Base-by-base conservation (phyloP, 2,113 vertebrate species). In the Alaudala cheleensis region DNA sequence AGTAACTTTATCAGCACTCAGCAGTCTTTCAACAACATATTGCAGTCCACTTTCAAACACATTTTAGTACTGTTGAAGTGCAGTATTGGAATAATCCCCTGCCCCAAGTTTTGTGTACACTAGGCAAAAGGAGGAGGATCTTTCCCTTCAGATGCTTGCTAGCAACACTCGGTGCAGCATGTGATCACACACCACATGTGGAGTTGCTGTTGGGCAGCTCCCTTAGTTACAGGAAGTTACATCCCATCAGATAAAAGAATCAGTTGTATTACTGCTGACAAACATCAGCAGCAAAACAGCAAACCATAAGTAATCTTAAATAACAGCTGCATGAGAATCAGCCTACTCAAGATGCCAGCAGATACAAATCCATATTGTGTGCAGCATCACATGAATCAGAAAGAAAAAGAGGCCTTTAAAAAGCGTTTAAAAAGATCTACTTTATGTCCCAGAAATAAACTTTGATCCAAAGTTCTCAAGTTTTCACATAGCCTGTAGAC, bases 131-230 rank as follows among this genome's bases (percentile, higher is more conserved):
- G 40, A 88, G 40, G 5, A 62, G 17, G 9, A 33, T 19, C 26
- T 62, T 81, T 58, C 10, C 56, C 39, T 70, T 61, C 42, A 66
- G 40, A 53, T 12, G 10, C 14, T 61, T 64, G 50, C 18, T 66
- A 65, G 23, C 64, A 70, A 10, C n/a, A 31, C 26, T 12, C 53
- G 11, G 28, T 3, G 22, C 13, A 62, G 26, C 0, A 0, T 6
- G 10, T 80, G 82, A 80, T 33, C 18, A 20, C 6, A 1, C 10
- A 56, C 44, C 74, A 65, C 58, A 54, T 42, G 66, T 28, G 85
- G 26, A 22, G 11, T 1, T 92, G 70, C 37, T 74, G 21, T 10
- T 40, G 29, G 39, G 69, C 61, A 84, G 28, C 44, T 42, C 11
- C 28, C 40, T 60, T 12, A 49, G 40, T 17, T 15, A 44, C 31